Conservation (phyloP, 92 coral and sea anemone species). For the Metridium senile region DNA sequence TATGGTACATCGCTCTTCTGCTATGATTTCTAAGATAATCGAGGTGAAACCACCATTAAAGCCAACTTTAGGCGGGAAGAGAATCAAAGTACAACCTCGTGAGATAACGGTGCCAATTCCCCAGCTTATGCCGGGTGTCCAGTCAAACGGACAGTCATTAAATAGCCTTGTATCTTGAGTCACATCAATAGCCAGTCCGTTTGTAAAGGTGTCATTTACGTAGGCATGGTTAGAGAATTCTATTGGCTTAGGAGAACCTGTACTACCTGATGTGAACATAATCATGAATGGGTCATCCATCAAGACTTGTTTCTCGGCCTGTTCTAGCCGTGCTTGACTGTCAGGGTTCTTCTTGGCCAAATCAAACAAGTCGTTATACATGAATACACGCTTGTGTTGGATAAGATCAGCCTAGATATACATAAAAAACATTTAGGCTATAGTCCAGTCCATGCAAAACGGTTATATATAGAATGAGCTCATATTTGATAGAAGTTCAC, state of each 20-base stretch:
- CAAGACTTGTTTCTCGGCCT: conserved; percentile 4
- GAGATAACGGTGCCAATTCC: background rate
- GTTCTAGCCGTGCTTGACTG: background rate
- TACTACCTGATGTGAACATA: conserved; percentile 17
- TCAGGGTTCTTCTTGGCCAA: background rate
- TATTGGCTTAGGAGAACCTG: conserved; percentile 1
- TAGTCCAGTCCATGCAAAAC: too few species aligned
- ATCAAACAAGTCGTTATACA: background rate
- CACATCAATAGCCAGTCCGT: background rate
- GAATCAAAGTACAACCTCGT: background rate
- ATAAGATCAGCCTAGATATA: background rate
- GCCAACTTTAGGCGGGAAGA: conserved; percentile 4
- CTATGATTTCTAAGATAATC: background rate
- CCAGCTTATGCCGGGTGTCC: background rate
- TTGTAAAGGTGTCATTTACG: background rate
- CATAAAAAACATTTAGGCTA: background rate
- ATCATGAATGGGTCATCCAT: conserved; percentile 16
- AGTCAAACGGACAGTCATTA: conserved; percentile 12
- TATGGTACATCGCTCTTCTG: conserved; percentile 14
- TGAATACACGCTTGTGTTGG: background rate
- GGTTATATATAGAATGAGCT: too few species aligned
- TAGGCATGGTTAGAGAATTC: conserved; percentile 3
- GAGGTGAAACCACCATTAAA: background rate
- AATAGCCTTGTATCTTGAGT: background rate
- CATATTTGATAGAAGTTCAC: too few species aligned